Percentiles rank a stretch among this genome's conserved stretches.
Evolutionary conservation across 2,797 vertebrate genomes (phyloP).

Genomic region (Mastacembelus armatus): DNA sequence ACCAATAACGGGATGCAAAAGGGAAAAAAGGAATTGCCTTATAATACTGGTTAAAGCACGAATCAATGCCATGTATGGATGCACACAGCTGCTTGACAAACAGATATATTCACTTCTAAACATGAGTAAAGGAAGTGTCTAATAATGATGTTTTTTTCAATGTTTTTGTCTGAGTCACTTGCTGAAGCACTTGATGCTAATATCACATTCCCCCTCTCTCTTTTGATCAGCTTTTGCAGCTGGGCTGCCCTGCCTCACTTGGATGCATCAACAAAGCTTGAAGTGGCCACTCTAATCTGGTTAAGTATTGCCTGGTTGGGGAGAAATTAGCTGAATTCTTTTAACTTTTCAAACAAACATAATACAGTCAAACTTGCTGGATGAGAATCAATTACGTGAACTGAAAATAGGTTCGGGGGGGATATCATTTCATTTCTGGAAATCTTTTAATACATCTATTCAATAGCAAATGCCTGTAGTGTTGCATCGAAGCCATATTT

Average conservation of each 20-base stretch:
- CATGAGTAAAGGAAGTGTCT: constrained; percentile 84
- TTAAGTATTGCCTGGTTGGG: constrained; percentile 82
- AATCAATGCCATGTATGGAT: constrained; percentile 86
- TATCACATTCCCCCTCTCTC: constrained; percentile 82
- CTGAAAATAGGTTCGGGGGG: constrained; percentile 71
- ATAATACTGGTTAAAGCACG: constrained; percentile 86
- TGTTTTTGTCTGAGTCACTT: constrained; percentile 82
- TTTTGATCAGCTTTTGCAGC: constrained; percentile 85
- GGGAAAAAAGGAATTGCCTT: constrained; percentile 86
- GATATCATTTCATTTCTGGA: constrained; percentile 66
- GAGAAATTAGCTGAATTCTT: constrained; percentile 83
- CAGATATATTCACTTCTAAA: constrained; percentile 84
- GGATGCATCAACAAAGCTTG: constrained; percentile 84
- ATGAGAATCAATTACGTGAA: constrained; percentile 79
- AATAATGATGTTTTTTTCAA: constrained; percentile 82
- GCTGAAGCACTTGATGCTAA: constrained; percentile 82
- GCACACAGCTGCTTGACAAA: constrained; percentile 86
- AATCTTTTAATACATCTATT: constrained; percentile 72
- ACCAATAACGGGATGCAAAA: constrained; percentile 92
- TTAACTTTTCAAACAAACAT: constrained; percentile 87
- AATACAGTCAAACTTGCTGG: constrained; percentile 81
- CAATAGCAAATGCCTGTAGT: constrained; percentile 68
- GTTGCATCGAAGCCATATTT: constrained; percentile 69
- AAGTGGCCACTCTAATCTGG: constrained; percentile 85
- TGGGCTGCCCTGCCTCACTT: constrained; percentile 83